A percentile compares a stretch with the other conserved stretches of the same genome.
These are phyloP conservation scores for Madoqua kirkii DNA, from an alignment of 2,113 vertebrate genomes.

Conservation along the genomic window DNA sequence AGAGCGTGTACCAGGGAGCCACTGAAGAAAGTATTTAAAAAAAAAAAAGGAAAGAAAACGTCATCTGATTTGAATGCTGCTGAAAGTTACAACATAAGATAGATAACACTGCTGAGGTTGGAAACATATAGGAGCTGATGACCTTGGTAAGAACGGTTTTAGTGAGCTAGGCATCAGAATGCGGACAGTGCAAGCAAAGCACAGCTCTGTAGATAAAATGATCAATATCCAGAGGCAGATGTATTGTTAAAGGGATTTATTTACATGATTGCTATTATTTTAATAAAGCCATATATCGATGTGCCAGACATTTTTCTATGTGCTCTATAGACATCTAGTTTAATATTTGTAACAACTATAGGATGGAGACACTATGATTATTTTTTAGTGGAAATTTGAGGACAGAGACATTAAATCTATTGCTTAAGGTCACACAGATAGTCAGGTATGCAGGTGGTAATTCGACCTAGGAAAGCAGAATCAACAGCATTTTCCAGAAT, in stretches of 20 bases:
- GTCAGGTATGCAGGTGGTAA: neutral
- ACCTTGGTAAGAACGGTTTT: neutral
- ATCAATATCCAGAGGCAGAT: neutral
- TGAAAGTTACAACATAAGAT: neutral
- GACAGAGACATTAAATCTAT: neutral
- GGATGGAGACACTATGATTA: neutral
- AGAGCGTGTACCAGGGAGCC: neutral
- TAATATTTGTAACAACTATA: neutral
- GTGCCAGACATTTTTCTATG: neutral
- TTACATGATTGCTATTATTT: neutral
- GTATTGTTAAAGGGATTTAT: neutral
- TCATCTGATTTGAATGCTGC: neutral
- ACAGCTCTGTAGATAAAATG: neutral
- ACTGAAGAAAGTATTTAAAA: neutral
- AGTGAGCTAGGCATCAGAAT: neutral
- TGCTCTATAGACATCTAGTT: neutral
- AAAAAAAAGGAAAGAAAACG: neutral
- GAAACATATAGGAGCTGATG: neutral
- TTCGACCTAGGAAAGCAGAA: neutral
- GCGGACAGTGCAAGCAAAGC: neutral
- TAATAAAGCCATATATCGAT: neutral
- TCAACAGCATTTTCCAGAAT: neutral
- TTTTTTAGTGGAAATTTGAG: neutral
- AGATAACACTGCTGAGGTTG: neutral
- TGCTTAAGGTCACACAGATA: neutral